Evolutionary conservation across 2,888 invertebrate genomes (phyloP).

Genomic region (Heliconius aoede): DNA sequence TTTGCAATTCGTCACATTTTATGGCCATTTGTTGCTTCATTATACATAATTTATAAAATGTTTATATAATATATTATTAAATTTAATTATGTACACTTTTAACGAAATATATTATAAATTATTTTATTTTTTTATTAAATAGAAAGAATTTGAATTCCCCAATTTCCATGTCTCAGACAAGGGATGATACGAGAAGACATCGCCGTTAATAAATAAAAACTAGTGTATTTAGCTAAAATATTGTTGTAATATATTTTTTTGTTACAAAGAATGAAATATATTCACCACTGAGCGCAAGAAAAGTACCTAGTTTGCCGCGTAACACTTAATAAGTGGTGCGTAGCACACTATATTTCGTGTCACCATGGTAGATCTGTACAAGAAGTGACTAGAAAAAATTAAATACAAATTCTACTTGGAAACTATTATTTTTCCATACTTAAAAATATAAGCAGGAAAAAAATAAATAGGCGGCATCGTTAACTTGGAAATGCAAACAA

Average conservation of each 20-base stretch:
- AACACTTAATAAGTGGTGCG: conserved; percentile 74
- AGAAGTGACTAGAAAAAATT: conserved; percentile 10
- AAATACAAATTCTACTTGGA: neutral
- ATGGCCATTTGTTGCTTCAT: conserved; percentile 20
- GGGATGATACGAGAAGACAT: neutral
- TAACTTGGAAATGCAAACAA: conserved; percentile 23
- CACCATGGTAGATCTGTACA: conserved; percentile 57
- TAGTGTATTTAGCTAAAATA: neutral
- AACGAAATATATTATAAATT: too few species aligned
- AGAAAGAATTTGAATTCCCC: neutral
- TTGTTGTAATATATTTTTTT: neutral
- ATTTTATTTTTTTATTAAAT: neutral
- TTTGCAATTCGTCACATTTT: conserved; percentile 39
- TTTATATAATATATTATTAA: too few species aligned
- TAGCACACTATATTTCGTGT: conserved; percentile 67
- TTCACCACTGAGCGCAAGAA: conserved; percentile 38
- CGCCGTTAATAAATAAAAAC: neutral
- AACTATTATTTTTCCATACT: neutral
- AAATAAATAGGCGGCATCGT: neutral
- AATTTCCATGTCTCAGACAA: neutral
- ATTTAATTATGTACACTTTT: conserved; percentile 8
- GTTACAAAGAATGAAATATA: conserved; percentile 13
- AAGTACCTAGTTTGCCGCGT: conserved; percentile 59
- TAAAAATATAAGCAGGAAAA: neutral
- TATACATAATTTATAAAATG: neutral